Conservation (phyloP, 2,113 vertebrate species). For the Gavia stellata region DNA sequence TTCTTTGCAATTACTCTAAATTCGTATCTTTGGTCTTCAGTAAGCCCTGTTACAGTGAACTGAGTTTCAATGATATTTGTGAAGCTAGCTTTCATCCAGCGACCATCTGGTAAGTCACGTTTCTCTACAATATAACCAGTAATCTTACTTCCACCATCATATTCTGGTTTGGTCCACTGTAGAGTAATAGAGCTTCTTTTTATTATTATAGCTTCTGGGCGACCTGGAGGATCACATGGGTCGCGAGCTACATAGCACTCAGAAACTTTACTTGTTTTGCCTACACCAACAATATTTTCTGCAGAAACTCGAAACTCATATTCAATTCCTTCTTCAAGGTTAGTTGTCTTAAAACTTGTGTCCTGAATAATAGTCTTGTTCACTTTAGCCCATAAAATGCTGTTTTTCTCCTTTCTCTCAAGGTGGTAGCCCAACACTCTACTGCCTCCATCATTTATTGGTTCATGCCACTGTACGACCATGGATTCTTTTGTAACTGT, state of each 20-base stretch:
- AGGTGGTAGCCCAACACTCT: slow-evolving; percentile 92
- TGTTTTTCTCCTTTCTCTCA: slow-evolving; percentile 96
- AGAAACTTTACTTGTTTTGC: slow-evolving; percentile 93
- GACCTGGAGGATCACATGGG: slow-evolving; percentile 92
- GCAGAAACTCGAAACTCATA: slow-evolving; percentile 95
- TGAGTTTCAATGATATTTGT: slow-evolving; percentile 96
- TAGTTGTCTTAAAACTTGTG: slow-evolving; percentile 86
- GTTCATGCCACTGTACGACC: slow-evolving; percentile 94
- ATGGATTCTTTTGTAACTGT: slow-evolving; percentile 89
- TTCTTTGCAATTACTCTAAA: slow-evolving; percentile 98
- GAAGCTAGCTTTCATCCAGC: slow-evolving; percentile 96
- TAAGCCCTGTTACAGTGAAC: slow-evolving; percentile 92
- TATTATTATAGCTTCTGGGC: slow-evolving; percentile 88
- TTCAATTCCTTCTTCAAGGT: slow-evolving; percentile 93
- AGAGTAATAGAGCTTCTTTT: slow-evolving; percentile 90
- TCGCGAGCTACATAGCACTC: slow-evolving; percentile 94
- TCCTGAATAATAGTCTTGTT: slow-evolving; percentile 93
- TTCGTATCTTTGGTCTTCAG: slow-evolving; percentile 93
- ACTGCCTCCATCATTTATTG: slow-evolving; percentile 91
- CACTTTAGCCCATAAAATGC: slow-evolving; percentile 94
- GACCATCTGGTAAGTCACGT: slow-evolving; percentile 94
- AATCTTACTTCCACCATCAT: slow-evolving; percentile 95
- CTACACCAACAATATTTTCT: slow-evolving; percentile 96
- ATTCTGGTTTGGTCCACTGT: slow-evolving; percentile 93
- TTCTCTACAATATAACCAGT: slow-evolving; percentile 95